A percentile compares a stretch with the other conserved stretches of the same genome.
Evolutionary conservation across 30 jellyfish, hydroid and myxozoan genomes (phyloP).

Genomic region (Aurelia sp.): DNA sequence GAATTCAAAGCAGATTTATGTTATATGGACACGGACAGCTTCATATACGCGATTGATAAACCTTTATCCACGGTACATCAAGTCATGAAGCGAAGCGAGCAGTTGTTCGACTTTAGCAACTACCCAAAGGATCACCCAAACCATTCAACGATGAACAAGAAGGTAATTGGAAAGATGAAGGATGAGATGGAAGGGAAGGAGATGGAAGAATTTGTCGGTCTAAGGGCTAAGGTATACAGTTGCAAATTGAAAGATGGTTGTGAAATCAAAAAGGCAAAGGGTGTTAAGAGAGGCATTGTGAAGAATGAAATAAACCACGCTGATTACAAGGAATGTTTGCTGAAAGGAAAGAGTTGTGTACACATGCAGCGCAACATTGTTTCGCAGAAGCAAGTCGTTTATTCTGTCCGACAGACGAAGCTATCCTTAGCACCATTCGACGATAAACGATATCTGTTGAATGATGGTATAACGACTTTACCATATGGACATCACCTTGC

Average conservation of each 20-base stretch:
- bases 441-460: not conserved
- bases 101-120: not conserved
- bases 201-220: constrained; percentile 18
- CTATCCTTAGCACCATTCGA: not conserved
- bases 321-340: not conserved
- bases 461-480: no score
- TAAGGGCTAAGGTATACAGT: constrained; percentile 19
- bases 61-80: no score
- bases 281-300: constrained; percentile 1
- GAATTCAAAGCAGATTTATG: no score
- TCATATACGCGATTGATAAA: no score
- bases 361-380: not conserved
- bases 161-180: constrained; percentile 25
- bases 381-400: not conserved
- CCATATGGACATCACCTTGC: no score
- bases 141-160: constrained; percentile 3
- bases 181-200: constrained; percentile 5
- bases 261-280: constrained; percentile 3
- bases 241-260: not conserved
- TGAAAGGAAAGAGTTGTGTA: not conserved
- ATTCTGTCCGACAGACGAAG: not conserved
- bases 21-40: no score
- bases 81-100: no score
- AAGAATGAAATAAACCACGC: not conserved
- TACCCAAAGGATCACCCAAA: not conserved